Conservation (phyloP, 1,140 invertebrate genomes). For the Drosophila sproati region DNA sequence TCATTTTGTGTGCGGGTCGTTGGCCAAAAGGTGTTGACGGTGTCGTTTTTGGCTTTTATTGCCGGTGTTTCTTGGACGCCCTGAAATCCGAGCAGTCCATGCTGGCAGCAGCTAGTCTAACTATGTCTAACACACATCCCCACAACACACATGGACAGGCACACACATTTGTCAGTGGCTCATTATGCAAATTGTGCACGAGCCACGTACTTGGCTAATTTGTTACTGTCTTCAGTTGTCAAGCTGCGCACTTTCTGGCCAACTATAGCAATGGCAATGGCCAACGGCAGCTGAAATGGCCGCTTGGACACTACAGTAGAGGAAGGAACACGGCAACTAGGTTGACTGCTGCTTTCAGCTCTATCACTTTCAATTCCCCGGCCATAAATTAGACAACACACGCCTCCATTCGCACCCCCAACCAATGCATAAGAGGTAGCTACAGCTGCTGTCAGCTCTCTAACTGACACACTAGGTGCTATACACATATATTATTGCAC, state of each 20-base stretch:
- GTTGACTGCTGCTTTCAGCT: slow-evolving; percentile 69
- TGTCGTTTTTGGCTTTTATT: slow-evolving; percentile 60
- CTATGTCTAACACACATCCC: slow-evolving; percentile 22
- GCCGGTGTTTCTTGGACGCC: slow-evolving; percentile 17
- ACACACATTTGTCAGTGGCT: slow-evolving; percentile 76
- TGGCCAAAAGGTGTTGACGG: slow-evolving; percentile 53
- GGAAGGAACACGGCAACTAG: neutral
- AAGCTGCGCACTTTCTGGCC: slow-evolving; percentile 61
- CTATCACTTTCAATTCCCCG: slow-evolving; percentile 82
- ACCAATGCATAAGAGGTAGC: slow-evolving; percentile 58
- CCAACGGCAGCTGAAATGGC: slow-evolving; percentile 28
- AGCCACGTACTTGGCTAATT: slow-evolving; percentile 74
- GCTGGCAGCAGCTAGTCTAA: neutral
- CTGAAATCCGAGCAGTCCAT: slow-evolving; percentile 56
- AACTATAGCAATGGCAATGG: slow-evolving; percentile 15
- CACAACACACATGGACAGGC: neutral
- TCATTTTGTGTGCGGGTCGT: neutral
- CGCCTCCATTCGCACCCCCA: neutral
- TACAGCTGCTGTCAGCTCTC: slow-evolving; percentile 49
- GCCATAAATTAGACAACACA: slow-evolving; percentile 73
- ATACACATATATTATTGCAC: neutral
- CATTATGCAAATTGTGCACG: slow-evolving; percentile 79
- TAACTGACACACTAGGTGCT: slow-evolving; percentile 36
- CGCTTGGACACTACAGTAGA: slow-evolving; percentile 26
- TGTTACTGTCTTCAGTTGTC: slow-evolving; percentile 82